Evolutionary conservation across 2,113 vertebrate species (phyloP), one percentile per base, ranked within the genome.

Genomic region (Elaphurus davidianus): DNA sequence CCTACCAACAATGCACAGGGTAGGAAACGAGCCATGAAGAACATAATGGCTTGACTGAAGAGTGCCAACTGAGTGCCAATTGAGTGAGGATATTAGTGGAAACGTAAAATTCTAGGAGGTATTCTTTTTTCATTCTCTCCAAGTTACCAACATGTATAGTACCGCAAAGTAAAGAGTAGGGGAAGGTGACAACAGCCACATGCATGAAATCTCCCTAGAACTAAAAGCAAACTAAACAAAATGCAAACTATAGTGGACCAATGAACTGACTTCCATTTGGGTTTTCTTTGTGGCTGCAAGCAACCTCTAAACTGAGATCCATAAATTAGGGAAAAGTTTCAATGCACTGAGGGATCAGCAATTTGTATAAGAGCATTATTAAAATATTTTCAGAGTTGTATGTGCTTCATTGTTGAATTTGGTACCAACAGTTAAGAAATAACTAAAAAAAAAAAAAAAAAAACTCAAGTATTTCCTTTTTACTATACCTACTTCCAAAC

Each of bases 281-380:
- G 86, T 88, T 97, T 99, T 98, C 98, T 98, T 98, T 98, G 96
- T 97, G 81, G 91, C 91, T 82, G 45, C 81, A 98, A 98, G 94
- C 25, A 98, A 98, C 87, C 97, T 93, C 43, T 0, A 89, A 98
- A 98, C 87, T 97, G 96, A 97, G 25, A n/a, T 54, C 95, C 47
- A 81, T 27, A 88, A 97, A 89, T 40, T 83, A 95, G 91, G 87
- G 93, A 98, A 98, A 90, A 98, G 98, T 98, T 98, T 98, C 97
- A 79, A 97, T 98, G 97, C 94, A 97, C 87, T 98, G 28, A 98
- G 52, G 91, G 43, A 81, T 97, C 84, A 97, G 85, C 92, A 95
- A 3, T 92, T 98, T 93, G 0, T 1, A 97, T 87, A 95, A 60
- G 60, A 87, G 86, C 93, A 62, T 12, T 81, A 84, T 54, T 81